phyloP scores from a whole-genome alignment of 2,888 invertebrate species.

The Elegia similella region DNA sequence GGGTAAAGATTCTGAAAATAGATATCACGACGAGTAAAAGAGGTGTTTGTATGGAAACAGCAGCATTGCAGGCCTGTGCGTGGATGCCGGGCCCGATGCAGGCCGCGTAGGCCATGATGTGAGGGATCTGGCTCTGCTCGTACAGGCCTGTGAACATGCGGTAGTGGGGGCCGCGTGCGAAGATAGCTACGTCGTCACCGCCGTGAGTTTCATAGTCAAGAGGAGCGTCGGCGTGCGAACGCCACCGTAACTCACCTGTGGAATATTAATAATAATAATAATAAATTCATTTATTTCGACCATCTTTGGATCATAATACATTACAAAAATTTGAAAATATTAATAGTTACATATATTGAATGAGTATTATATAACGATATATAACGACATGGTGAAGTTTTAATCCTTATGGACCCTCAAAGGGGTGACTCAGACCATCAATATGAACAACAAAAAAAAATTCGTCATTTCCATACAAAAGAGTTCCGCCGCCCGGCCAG shows the following conservation, averaged over 20 bases:
- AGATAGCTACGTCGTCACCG: constrained; percentile 90
- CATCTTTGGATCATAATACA: too few relatives aligned
- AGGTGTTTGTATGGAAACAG: neutral
- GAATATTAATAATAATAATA: neutral
- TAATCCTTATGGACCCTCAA: too few relatives aligned
- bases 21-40: neutral
- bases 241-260: constrained; percentile 41
- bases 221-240: constrained; percentile 74
- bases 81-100: constrained; percentile 83
- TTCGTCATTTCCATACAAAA: too few relatives aligned
- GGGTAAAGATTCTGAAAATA: neutral
- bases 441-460: too few relatives aligned
- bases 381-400: too few relatives aligned
- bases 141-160: constrained; percentile 88
- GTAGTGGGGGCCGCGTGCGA: constrained; percentile 86
- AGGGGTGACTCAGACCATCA: too few relatives aligned
- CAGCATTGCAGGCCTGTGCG: constrained; percentile 43
- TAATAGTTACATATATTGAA: too few relatives aligned
- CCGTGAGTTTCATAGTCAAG: constrained; percentile 85
- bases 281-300: too few relatives aligned
- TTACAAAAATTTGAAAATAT: too few relatives aligned
- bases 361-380: too few relatives aligned
- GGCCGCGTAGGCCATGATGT: constrained; percentile 87
- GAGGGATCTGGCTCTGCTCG: constrained; percentile 90
- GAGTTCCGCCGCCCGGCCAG: too few relatives aligned